Base-by-base conservation (phyloP, 1,140 invertebrate species). In the Formica selysi region DNA sequence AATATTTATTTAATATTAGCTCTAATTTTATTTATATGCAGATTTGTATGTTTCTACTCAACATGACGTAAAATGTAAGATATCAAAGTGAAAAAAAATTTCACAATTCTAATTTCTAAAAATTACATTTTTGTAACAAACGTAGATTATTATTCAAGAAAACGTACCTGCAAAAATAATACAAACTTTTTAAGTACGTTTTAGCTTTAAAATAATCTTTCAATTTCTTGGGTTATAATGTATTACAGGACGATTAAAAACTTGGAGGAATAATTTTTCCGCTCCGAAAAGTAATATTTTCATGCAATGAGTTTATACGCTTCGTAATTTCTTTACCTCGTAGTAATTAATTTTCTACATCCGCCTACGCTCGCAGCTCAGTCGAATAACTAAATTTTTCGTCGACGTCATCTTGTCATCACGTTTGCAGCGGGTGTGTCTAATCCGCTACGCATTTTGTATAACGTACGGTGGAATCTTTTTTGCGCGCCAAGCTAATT, bases 371-470 rank as follows among this genome's bases (percentile, higher is more conserved):
- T 19, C 22, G 13, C n/a, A 68, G 38, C 26, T 68, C 62, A 38
- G 11, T 32, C 19, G 54, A 73, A 73, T 61, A 71, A 61, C 36
- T 61, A 61, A 13, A 29, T 10, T 59, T 61, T 70, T 73, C n/a
- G 36, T 38, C 26, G 67, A 44, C 19, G 67, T 73, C 54, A 29
- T 29, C 68, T 22, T 32, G 38, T 73, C 26, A 8, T 74, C 68
- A 83, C 54, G 54, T 13, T 29, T 19, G 3, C n/a, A 32, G 1
- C 38, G 78, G 19, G 38, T 22, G 67, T 44, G 51, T 73, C 26
- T 41, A 73, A 83, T 26, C 10, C 38, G 19, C 7, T 32, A 48
- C 68, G 68, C 44, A 80, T 73, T 71, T 61, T 81, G 19, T 71
- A 57, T 6, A 41, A 36, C 22, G 19, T 32, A 41, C 67, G 16